phyloP scores from a whole-genome alignment of 2,797 vertebrate species.

The Spea hammondii region DNA sequence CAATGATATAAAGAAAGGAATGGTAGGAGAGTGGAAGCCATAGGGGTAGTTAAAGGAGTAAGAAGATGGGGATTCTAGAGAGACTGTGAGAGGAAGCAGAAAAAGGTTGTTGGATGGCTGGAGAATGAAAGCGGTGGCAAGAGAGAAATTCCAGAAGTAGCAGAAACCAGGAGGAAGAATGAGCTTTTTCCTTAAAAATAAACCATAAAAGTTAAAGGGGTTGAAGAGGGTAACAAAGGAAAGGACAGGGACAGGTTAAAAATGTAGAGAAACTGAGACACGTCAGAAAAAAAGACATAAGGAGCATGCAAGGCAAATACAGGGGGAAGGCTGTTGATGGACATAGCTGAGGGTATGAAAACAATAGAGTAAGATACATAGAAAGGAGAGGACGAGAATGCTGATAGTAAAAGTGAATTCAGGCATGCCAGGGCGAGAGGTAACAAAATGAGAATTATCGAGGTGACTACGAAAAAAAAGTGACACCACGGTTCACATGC shows the following conservation, averaged over 20 bases:
- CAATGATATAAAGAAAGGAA: no score
- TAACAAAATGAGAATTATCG: background rate
- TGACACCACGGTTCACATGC: constrained; percentile 3
- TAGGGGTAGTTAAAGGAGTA: no score
- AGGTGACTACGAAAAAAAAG: background rate
- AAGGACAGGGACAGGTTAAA: background rate
- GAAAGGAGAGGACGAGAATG: background rate
- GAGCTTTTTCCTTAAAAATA: background rate
- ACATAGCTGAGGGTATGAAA: no score
- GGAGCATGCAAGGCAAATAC: background rate
- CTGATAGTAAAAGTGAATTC: background rate
- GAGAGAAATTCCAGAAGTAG: background rate
- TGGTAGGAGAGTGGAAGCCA: no score
- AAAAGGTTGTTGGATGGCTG: background rate
- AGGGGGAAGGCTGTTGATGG: no score
- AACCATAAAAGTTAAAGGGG: background rate
- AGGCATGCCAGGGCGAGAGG: background rate
- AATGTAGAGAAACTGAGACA: background rate
- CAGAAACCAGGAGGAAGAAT: background rate
- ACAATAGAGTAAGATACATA: background rate
- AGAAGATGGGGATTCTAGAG: no score
- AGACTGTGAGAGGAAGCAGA: no score
- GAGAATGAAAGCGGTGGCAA: background rate
- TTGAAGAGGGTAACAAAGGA: background rate
- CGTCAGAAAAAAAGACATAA: background rate